Conservation (phyloP, 2,797 vertebrate genomes). For the Alfaro cultratus region DNA sequence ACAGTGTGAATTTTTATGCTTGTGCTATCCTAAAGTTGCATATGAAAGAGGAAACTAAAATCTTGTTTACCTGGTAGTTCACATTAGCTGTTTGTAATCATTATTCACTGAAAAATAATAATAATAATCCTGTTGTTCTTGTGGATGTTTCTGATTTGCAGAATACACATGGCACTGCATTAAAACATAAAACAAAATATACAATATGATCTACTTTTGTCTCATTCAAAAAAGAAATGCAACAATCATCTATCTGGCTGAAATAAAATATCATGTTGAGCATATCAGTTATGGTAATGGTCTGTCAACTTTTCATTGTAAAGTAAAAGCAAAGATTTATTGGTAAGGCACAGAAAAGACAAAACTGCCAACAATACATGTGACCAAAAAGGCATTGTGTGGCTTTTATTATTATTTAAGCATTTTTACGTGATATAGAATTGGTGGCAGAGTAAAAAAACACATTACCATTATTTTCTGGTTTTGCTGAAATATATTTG, state of each 20-base stretch:
- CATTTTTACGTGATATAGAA: too few relatives aligned
- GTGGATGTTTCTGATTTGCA: neutral
- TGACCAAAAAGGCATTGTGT: too few relatives aligned
- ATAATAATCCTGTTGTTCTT: neutral
- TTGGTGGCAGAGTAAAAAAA: too few relatives aligned
- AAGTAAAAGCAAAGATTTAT: too few relatives aligned
- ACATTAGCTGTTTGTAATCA: neutral
- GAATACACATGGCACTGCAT: neutral
- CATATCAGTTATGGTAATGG: neutral
- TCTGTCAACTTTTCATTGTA: neutral
- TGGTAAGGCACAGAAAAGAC: too few relatives aligned
- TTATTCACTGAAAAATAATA: neutral
- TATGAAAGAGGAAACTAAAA: neutral
- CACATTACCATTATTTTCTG: too few relatives aligned
- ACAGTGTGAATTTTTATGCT: neutral
- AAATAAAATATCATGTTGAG: neutral
- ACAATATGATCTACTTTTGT: neutral
- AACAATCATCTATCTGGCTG: neutral
- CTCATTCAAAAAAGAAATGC: neutral
- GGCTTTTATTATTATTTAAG: too few relatives aligned
- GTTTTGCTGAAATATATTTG: too few relatives aligned
- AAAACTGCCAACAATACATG: too few relatives aligned
- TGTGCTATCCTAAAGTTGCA: neutral
- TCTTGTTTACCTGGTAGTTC: neutral
- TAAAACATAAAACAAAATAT: neutral